phyloP scores from a whole-genome alignment of 1,140 invertebrate species.

The Cardiocondyla obscurior region DNA sequence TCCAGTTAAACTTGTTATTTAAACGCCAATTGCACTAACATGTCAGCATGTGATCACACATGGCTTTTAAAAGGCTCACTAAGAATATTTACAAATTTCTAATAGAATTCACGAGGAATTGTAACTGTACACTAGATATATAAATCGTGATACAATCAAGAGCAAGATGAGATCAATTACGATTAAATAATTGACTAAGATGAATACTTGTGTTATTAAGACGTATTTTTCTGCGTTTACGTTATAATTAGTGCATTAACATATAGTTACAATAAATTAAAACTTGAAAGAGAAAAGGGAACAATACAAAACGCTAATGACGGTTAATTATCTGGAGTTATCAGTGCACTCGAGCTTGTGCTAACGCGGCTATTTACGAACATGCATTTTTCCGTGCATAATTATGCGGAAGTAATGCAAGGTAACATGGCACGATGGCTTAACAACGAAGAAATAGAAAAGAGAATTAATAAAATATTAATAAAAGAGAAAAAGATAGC shows the following conservation, averaged over 20 bases:
- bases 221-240: not conserved
- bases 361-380: not conserved
- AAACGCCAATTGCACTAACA: not conserved
- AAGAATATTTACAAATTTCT: not conserved
- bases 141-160: not conserved
- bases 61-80: not conserved
- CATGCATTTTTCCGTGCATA: conserved; percentile 31
- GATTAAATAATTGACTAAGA: conserved; percentile 3
- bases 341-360: conserved; percentile 24
- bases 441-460: conserved; percentile 44
- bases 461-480: not conserved
- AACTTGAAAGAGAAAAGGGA: not conserved
- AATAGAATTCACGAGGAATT: not conserved
- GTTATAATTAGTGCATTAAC: not conserved
- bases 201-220: not conserved
- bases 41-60: not conserved
- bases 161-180: conserved; percentile 20
- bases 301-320: not conserved
- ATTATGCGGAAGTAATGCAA: conserved; percentile 51
- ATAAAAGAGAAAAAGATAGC: not conserved
- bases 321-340: not conserved
- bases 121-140: not conserved
- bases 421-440: conserved; percentile 72
- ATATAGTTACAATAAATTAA: conserved; percentile 4
- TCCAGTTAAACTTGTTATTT: not conserved